Percentiles rank a stretch among this genome's conserved stretches.
Conservation (phyloP, 2,113 vertebrate genomes). For the Tragulus kanchil region DNA sequence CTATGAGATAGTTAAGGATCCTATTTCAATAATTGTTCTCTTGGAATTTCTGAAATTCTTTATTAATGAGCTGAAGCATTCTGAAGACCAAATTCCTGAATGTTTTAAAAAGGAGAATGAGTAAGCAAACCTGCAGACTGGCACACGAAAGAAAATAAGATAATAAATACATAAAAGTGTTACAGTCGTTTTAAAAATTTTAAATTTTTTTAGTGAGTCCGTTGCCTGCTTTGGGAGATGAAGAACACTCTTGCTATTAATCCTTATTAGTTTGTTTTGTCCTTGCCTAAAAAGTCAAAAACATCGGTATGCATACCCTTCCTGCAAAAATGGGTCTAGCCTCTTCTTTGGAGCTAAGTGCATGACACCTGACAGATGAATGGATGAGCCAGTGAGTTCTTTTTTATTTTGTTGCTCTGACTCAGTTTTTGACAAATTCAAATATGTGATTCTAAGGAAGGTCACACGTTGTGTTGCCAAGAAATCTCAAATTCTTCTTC, state of each 20-base stretch:
- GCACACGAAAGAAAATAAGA: background rate
- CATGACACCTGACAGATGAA: background rate
- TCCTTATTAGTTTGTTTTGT: background rate
- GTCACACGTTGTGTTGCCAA: background rate
- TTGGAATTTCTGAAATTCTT: conserved; percentile 80
- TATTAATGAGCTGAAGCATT: conserved; percentile 83
- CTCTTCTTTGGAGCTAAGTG: background rate
- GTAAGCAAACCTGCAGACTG: conserved; percentile 65
- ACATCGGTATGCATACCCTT: too few species aligned
- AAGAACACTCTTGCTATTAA: background rate
- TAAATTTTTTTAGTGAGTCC: background rate
- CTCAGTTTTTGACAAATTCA: background rate
- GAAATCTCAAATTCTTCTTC: background rate
- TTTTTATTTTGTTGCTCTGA: background rate
- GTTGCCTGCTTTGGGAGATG: background rate
- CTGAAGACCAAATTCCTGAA: conserved; percentile 79
- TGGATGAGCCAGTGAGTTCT: background rate
- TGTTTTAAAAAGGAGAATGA: conserved; percentile 77
- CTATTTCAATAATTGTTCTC: conserved; percentile 84
- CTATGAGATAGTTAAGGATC: conserved; percentile 72
- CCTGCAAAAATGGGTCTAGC: background rate
- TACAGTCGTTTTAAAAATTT: background rate
- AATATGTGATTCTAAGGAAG: background rate
- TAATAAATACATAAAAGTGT: background rate
- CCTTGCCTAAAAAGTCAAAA: background rate